Evolutionary conservation across 2,888 invertebrate genomes (phyloP).

Genomic region (Linnaemya tessellans): DNA sequence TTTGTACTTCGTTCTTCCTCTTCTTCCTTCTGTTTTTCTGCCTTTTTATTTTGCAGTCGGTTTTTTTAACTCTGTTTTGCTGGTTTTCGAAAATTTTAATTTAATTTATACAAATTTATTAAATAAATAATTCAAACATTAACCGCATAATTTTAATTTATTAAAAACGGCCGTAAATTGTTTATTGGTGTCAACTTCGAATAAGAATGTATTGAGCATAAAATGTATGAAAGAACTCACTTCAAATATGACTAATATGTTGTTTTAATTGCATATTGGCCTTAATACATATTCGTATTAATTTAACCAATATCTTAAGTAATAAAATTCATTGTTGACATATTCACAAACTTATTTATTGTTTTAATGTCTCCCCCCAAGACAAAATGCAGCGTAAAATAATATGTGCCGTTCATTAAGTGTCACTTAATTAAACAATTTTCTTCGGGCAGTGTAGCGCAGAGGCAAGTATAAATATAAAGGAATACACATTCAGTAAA

Average conservation of each 20-base stretch:
- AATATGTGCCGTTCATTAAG: slow-evolving; percentile 56
- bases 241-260: not conserved
- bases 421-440: slow-evolving; percentile 65
- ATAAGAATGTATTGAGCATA: not conserved
- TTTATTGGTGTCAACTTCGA: too few relatives aligned
- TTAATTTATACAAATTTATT: too few relatives aligned
- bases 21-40: too few relatives aligned
- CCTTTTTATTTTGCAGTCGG: too few relatives aligned
- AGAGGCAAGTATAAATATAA: not conserved
- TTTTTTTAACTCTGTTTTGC: too few relatives aligned
- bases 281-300: not conserved
- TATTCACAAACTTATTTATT: not conserved
- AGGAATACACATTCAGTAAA: not conserved
- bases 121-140: too few relatives aligned
- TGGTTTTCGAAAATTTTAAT: too few relatives aligned
- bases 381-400: slow-evolving; percentile 1
- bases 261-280: slow-evolving; percentile 16
- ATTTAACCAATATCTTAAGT: slow-evolving; percentile 9
- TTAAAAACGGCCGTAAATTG: too few relatives aligned
- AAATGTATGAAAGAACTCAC: slow-evolving; percentile 9
- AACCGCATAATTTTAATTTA: too few relatives aligned
- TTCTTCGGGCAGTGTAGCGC: slow-evolving; percentile 22
- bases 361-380: slow-evolving; percentile 1
- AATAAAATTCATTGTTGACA: slow-evolving; percentile 29
- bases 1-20: too few relatives aligned